Percentiles rank a stretch among this genome's conserved stretches.
These are phyloP conservation scores for Ceraclea dissimilis DNA, from an alignment of 2,888 invertebrate genomes.

Conservation along the genomic window DNA sequence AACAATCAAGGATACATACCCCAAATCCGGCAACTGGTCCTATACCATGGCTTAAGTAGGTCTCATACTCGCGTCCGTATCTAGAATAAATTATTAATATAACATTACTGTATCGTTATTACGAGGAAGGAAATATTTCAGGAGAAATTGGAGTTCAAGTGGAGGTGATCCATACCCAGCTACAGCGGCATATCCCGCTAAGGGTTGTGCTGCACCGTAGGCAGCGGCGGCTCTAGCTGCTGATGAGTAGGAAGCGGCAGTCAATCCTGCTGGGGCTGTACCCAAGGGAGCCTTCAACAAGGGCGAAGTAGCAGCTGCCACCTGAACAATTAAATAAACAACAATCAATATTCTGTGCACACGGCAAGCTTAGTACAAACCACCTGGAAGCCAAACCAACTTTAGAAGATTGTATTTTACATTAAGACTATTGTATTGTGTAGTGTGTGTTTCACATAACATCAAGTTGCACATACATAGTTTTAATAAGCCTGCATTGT, in stretches of 20 bases:
- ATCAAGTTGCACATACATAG: no score
- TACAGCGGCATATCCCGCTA: slow-evolving; percentile 66
- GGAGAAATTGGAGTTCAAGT: not conserved
- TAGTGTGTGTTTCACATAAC: no score
- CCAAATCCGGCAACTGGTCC: slow-evolving; percentile 96
- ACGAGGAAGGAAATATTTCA: not conserved
- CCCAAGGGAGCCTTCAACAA: slow-evolving; percentile 78
- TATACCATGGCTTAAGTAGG: slow-evolving; percentile 90
- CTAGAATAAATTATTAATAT: slow-evolving; percentile 47
- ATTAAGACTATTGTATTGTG: no score
- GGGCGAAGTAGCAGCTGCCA: slow-evolving; percentile 59
- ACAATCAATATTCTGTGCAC: no score
- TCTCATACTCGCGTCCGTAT: slow-evolving; percentile 88
- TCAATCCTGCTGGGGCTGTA: slow-evolving; percentile 77
- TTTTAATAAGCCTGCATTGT: no score
- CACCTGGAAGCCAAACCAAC: no score
- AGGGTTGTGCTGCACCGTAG: slow-evolving; percentile 60
- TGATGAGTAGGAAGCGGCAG: slow-evolving; percentile 80
- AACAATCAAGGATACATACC: slow-evolving; percentile 54
- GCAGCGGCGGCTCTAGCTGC: slow-evolving; percentile 79
- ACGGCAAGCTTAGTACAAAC: not conserved
- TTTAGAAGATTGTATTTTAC: no score
- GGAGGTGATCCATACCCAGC: slow-evolving; percentile 49
- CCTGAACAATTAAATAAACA: slow-evolving; percentile 10
- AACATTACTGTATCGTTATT: not conserved